Evolutionary conservation across 2,888 invertebrate species (phyloP), one percentile per base, ranked within the genome.

Genomic region (Kryphioiulus occultus): DNA sequence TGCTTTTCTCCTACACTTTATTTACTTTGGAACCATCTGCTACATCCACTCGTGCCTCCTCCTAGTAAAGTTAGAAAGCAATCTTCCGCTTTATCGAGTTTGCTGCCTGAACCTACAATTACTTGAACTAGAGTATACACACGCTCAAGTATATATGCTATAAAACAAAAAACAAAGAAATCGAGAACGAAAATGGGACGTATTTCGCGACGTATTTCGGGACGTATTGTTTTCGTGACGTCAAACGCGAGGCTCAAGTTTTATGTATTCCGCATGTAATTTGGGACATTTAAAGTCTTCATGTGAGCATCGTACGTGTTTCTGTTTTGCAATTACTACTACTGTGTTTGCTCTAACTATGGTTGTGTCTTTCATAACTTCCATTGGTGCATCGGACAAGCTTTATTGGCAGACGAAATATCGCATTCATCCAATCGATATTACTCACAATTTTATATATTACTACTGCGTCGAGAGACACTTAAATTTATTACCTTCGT

Each of bases 21-120:
- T 59, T 59, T 59, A 59, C 59, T 59, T 59, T n/a, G 19, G 59
- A 59, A 59, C 59, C 59, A n/a, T 59, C 59, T 59, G 59, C 59
- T 59, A 59, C 59, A 59, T 5, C 59, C 59, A 59, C 59, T 59
- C 22, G n/a, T 19, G 59, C 47, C 12, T 19, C 59, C 17, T 59
- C 12, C 59, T 5, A n/a, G 59, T 5, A 3, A n/a, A 59, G 59
- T 59, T 59, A n/a, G 59, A 59, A 59, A 59, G 59, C 59, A 59
- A 59, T 59, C n/a, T 59, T 59, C 59, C n/a, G 59, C 47, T 47
- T 47, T 47, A 47, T 47, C 47, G 47, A 47, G 47, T 17, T 47
- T 47, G 47, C 47, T 47, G 15, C 17, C n/a, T 19, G n/a, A 59
- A 15, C 59, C n/a, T 9, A 1, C 59, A n/a, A n/a, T 59, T 12